phyloP scores from a whole-genome alignment of 1,140 invertebrate species.

The Polypedilum vanderplanki region DNA sequence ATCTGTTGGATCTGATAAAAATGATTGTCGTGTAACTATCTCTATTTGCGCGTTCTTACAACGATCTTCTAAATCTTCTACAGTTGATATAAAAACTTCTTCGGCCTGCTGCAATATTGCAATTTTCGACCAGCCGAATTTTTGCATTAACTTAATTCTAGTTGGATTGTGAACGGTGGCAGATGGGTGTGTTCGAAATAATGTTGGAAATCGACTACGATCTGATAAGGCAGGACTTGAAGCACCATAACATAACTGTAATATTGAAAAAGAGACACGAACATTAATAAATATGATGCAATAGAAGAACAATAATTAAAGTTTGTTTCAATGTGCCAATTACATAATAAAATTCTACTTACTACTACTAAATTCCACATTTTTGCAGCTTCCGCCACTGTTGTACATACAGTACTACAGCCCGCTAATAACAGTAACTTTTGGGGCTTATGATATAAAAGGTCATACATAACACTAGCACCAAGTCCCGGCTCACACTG shows the following conservation, averaged over 20 bases:
- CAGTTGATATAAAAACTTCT: conserved; percentile 98
- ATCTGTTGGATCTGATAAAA: conserved; percentile 91
- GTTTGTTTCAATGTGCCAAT: no score
- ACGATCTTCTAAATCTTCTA: conserved; percentile 91
- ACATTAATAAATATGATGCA: no score
- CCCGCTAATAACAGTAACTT: conserved; percentile 95
- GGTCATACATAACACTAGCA: conserved; percentile 96
- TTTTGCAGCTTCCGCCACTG: conserved; percentile 96
- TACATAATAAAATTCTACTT: conserved; percentile 51
- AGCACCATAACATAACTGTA: conserved; percentile 93
- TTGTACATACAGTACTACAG: conserved; percentile 98
- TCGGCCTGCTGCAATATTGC: conserved; percentile 97
- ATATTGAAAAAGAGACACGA: no score
- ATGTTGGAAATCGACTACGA: conserved; percentile 90
- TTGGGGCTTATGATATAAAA: conserved; percentile 91
- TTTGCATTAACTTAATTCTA: conserved; percentile 91
- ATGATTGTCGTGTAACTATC: conserved; percentile 93
- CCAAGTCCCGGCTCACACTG: conserved; percentile 97
- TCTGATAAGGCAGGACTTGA: conserved; percentile 98
- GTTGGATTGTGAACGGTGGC: conserved; percentile 99
- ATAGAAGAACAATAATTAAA: no score
- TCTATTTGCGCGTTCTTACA: conserved; percentile 91
- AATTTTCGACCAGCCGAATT: conserved; percentile 93
- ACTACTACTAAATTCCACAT: conserved; percentile 99
- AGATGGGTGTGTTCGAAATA: conserved; percentile 98